Conservation (phyloP, 1,140 invertebrate species). For the Scaptomyza montana region DNA sequence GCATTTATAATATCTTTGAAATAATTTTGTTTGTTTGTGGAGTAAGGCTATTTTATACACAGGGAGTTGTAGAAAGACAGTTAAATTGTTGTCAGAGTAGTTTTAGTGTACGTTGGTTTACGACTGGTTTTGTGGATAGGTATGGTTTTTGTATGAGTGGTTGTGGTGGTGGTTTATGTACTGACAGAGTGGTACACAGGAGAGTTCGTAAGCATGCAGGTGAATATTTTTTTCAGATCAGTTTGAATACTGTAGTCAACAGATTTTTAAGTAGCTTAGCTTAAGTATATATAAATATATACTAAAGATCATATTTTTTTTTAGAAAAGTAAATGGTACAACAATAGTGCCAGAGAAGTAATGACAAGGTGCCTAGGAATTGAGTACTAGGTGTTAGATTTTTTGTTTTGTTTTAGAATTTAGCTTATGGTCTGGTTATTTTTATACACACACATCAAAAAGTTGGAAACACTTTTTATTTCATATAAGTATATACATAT, state of each 20-base stretch:
- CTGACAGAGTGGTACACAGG: conserved; percentile 50
- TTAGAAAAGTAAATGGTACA: conserved; percentile 27
- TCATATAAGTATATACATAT: conserved; percentile 40
- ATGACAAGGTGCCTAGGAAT: conserved; percentile 44
- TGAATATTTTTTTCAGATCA: conserved; percentile 10
- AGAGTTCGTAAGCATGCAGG: conserved; percentile 46
- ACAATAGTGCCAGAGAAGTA: conserved; percentile 36
- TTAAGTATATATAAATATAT: not conserved
- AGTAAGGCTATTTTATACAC: conserved; percentile 69
- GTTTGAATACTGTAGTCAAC: too few relatives aligned
- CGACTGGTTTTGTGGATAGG: conserved; percentile 50
- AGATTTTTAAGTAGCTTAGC: not conserved
- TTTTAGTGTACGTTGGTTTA: conserved; percentile 43
- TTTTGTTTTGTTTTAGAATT: conserved; percentile 5
- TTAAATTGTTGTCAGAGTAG: conserved; percentile 61
- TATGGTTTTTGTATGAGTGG: conserved; percentile 47
- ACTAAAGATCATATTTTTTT: conserved; percentile 9
- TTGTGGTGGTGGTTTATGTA: conserved; percentile 24
- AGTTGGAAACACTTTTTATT: conserved; percentile 37
- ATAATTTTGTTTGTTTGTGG: conserved; percentile 1
- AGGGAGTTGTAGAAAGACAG: conserved; percentile 83
- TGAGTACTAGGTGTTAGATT: conserved; percentile 10
- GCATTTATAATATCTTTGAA: not conserved
- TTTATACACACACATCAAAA: conserved; percentile 52
- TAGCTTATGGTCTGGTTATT: conserved; percentile 15